These are phyloP conservation scores for Artibeus lituratus DNA, from an alignment of 2,797 vertebrate species.

Conservation along the genomic window DNA sequence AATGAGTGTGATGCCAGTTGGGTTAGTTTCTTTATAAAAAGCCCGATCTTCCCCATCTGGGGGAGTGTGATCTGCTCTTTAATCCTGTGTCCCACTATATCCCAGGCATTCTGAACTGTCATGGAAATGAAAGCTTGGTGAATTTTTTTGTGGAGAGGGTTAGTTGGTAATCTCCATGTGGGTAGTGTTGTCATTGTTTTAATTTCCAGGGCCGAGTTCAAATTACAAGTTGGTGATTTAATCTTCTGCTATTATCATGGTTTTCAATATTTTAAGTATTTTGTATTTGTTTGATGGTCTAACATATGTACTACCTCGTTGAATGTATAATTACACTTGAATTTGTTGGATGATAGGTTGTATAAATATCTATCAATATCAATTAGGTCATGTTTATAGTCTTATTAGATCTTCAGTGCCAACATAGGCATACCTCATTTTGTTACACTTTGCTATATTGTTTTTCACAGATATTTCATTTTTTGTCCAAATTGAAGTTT, in stretches of 20 bases:
- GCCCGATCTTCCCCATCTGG: neutral
- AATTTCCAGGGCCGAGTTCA: neutral
- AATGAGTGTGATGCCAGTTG: neutral
- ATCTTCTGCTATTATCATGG: neutral
- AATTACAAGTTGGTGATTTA: neutral
- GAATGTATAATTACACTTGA: neutral
- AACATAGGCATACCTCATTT: neutral
- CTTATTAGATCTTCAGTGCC: neutral
- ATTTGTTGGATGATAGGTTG: neutral
- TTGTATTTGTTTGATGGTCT: neutral
- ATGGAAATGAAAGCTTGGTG: neutral
- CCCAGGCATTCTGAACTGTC: neutral
- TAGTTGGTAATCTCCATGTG: neutral
- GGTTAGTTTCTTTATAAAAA: neutral
- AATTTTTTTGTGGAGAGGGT: neutral
- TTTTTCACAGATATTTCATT: neutral
- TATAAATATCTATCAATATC: constrained; percentile 21
- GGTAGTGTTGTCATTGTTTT: neutral
- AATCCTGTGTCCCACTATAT: neutral
- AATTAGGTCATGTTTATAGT: neutral
- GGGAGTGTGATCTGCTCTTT: neutral
- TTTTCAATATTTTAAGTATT: constrained; percentile 1
- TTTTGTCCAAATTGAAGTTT: neutral
- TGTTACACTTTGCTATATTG: neutral
- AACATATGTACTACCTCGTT: neutral